Base-by-base conservation (phyloP, 2,888 invertebrate genomes). In the Latrodectus hesperus region DNA sequence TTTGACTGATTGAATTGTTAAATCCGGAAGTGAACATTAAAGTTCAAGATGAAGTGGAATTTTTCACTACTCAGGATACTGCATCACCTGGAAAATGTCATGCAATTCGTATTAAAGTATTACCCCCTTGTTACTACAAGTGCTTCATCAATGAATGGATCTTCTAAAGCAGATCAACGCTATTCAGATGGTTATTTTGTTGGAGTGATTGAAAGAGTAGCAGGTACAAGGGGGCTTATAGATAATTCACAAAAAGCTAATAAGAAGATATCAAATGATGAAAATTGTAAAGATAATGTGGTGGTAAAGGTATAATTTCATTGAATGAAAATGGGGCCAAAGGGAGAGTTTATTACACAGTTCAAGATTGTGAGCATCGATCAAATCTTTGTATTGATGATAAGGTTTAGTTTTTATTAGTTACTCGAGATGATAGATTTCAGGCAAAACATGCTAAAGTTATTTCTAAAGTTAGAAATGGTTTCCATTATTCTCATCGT, bases 1-100 rank as follows among this genome's bases (percentile, higher is more conserved):
- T 22, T 94, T 96, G 97, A 92, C 96, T 97, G 92, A 96, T 96
- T 90, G 98, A 99, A 93, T 95, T 98, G 88, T 94, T 98, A 90
- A 97, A 98, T 92, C 96, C 96, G 92, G 96, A 93, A 90, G 93
- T 93, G 72, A 94, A 94, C 91, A 94, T 95, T 78, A 94, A 94
- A 91, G 94, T 95, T 78, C 95, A 95, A 82, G 96, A 96, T 92
- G 96, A 97, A 93, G 97, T 98, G 91, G 98, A 98, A 93, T 98
- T 98, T 92, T 98, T 98, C 22, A 96, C 95, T 90, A 96, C 95
- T 90, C 96, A 94, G 94, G 97, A 98, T 92, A 96, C 96, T 68
- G 95, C 95, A 83, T 94, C 95, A 87, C 94, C 96, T 88, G 95
- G 95, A 91, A 95, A 97, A 91, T 96, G 96, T 22, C 22, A 22